phyloP scores from a whole-genome alignment of 1,140 invertebrate species.

The Eriocheir sinensis region DNA sequence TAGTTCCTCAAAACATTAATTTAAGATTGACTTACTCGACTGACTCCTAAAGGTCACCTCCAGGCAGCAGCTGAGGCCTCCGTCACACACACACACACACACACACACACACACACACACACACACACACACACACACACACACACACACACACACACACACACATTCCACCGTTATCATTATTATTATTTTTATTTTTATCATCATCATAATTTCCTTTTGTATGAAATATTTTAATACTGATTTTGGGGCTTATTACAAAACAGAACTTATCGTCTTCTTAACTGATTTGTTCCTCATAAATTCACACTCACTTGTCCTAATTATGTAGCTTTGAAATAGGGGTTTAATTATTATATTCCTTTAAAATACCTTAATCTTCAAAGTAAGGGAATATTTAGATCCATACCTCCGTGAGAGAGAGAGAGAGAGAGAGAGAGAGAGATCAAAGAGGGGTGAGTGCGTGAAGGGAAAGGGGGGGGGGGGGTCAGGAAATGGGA shows the following conservation, averaged over 20 bases:
- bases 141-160: slow-evolving; percentile 28
- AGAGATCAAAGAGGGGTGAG: background rate
- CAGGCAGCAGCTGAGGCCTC: too few species aligned
- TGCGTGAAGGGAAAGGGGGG: background rate
- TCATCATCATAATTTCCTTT: background rate
- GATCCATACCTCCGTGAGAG: background rate
- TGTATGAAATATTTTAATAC: too few species aligned
- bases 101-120: slow-evolving; percentile 27
- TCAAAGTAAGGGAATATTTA: too few species aligned
- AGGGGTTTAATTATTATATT: background rate
- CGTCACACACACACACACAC: too few species aligned
- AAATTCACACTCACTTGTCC: too few species aligned
- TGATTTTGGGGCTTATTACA: too few species aligned
- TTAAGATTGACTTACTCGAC: background rate
- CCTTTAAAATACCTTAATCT: background rate
- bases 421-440: slow-evolving; percentile 29
- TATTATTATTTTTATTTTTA: background rate
- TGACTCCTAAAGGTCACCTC: background rate
- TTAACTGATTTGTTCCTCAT: too few species aligned
- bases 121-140: slow-evolving; percentile 47
- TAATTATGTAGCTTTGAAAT: background rate
- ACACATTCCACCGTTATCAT: background rate
- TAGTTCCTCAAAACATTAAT: background rate
- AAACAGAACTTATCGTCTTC: too few species aligned
- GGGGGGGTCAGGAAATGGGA: slow-evolving; percentile 50